Evolutionary conservation across 2,113 vertebrate species (phyloP).

Genomic region (Corythornis cristatus): DNA sequence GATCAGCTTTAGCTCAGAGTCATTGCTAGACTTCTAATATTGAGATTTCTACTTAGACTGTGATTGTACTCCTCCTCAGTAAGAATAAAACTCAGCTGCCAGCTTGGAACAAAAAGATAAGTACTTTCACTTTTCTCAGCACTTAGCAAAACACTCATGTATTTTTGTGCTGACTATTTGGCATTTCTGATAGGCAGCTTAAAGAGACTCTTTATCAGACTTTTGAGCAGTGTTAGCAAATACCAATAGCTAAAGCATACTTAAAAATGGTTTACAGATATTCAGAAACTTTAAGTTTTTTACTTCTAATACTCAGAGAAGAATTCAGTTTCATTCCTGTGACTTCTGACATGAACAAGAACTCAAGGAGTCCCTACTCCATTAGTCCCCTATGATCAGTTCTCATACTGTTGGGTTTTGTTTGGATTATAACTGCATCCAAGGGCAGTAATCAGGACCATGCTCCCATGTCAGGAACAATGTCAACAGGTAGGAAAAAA

Average conservation of each 20-base stretch:
- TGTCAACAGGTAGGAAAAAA: neutral
- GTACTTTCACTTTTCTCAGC: neutral
- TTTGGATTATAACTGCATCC: neutral
- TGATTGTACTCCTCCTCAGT: neutral
- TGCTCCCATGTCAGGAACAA: neutral
- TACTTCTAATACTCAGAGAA: neutral
- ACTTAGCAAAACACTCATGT: neutral
- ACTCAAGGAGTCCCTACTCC: neutral
- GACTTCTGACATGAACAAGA: neutral
- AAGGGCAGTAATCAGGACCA: neutral
- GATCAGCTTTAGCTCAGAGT: neutral
- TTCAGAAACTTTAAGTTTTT: neutral
- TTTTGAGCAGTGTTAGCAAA: neutral
- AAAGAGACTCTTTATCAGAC: neutral
- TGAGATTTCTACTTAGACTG: neutral
- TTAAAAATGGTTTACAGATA: neutral
- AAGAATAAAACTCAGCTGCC: neutral
- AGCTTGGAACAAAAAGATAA: slow-evolving; percentile 30
- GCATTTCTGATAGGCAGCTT: neutral
- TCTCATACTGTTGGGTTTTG: neutral
- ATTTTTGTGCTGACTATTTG: neutral
- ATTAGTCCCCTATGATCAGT: neutral
- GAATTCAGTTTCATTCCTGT: neutral
- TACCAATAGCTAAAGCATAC: neutral
- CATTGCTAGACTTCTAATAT: neutral